Conservation (phyloP, 2,888 invertebrate species). For the Luperina testacea region DNA sequence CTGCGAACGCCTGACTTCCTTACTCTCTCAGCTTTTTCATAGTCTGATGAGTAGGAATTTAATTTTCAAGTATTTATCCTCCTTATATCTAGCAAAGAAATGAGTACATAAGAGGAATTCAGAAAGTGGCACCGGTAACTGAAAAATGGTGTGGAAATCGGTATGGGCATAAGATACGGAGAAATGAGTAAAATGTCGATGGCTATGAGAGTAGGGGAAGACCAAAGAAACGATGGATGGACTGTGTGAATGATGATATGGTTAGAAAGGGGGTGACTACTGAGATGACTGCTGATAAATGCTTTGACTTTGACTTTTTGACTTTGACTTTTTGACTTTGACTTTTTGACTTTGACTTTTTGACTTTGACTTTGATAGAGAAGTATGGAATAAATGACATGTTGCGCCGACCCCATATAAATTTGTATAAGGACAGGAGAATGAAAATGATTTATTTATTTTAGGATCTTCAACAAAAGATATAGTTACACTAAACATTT, state of each 20-base stretch:
- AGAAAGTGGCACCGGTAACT: neutral
- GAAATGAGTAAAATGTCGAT: neutral
- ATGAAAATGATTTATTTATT: too few species aligned
- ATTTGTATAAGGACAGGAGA: too few species aligned
- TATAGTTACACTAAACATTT: too few species aligned
- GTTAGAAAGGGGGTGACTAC: neutral
- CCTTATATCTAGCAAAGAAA: neutral
- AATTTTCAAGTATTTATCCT: constrained; percentile 23
- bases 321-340: too few species aligned
- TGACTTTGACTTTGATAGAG: neutral
- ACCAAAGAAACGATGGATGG: neutral
- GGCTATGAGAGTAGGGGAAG: neutral
- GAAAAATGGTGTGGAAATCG: neutral
- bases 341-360: too few species aligned
- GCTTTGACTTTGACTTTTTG: too few species aligned
- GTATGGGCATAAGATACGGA: neutral
- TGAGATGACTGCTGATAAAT: neutral
- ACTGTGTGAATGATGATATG: neutral
- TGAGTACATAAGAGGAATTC: neutral
- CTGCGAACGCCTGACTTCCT: constrained; percentile 29
- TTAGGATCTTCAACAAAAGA: too few species aligned
- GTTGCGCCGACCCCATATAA: neutral
- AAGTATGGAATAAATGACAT: too few species aligned
- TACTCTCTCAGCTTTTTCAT: constrained; percentile 33
- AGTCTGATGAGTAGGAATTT: constrained; percentile 31